Evolutionary conservation across 2,797 vertebrate genomes (phyloP).

Genomic region (Enoplosus armatus): DNA sequence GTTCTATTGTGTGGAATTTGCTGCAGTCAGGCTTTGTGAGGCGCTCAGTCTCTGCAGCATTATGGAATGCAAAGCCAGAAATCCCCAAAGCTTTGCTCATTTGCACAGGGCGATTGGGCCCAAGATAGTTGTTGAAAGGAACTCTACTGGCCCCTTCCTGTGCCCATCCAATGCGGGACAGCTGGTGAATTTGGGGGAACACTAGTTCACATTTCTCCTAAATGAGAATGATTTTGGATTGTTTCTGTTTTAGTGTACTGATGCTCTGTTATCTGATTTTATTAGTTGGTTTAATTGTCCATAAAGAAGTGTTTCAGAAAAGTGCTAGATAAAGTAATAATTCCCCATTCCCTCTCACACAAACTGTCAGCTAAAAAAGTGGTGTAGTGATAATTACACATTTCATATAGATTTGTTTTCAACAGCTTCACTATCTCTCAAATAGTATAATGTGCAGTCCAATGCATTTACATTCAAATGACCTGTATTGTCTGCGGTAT

Average conservation of each 20-base stretch:
- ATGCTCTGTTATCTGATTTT: not conserved
- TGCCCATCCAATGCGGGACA: conserved; percentile 48
- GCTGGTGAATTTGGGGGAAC: conserved; percentile 37
- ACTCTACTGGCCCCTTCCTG: conserved; percentile 61
- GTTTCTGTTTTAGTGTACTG: not conserved
- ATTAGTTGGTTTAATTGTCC: not conserved
- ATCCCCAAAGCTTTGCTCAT: conserved; percentile 86
- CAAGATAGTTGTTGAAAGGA: conserved; percentile 78
- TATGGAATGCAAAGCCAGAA: conserved; percentile 88
- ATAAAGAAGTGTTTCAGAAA: not conserved
- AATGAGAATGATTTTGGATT: not conserved
- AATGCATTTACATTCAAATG: not conserved
- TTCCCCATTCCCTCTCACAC: not conserved
- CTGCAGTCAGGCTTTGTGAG: conserved; percentile 86
- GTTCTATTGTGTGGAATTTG: conserved; percentile 86
- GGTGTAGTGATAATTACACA: not conserved
- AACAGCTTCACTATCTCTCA: not conserved
- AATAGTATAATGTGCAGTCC: not conserved
- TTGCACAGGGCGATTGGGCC: conserved; percentile 75
- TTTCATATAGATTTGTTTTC: not conserved
- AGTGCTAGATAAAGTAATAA: not conserved
- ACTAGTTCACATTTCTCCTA: conserved; percentile 36
- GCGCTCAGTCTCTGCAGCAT: conserved; percentile 79
- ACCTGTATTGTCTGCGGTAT: not conserved
- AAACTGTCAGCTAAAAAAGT: not conserved